Conservation (phyloP, 1,140 invertebrate genomes). For the Mesaphorura yosii region DNA sequence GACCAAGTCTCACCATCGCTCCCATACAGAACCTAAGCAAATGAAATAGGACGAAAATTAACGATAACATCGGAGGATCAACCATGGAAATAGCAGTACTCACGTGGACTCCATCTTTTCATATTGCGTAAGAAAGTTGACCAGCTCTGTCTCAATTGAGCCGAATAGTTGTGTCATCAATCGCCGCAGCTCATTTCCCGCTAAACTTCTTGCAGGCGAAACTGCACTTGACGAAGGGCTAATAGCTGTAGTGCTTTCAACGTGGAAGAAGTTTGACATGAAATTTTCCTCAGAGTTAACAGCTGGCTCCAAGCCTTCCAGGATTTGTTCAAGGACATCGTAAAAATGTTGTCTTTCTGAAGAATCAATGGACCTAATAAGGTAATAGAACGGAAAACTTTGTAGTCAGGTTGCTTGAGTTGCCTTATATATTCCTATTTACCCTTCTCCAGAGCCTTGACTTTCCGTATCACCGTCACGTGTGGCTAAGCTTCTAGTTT, state of each 20-base stretch:
- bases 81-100: neutral
- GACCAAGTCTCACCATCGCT: slow-evolving; percentile 72
- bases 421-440: neutral
- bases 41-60: slow-evolving; percentile 17
- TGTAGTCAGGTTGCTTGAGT: too few relatives aligned
- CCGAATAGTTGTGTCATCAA: slow-evolving; percentile 82
- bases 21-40: slow-evolving; percentile 82
- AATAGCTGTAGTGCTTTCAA: slow-evolving; percentile 47
- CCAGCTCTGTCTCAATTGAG: slow-evolving; percentile 70
- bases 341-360: slow-evolving; percentile 51
- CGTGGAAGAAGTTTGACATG: slow-evolving; percentile 83
- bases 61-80: slow-evolving; percentile 3
- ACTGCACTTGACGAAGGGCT: slow-evolving; percentile 36
- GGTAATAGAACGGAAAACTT: neutral
- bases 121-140: slow-evolving; percentile 68
- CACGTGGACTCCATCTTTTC: slow-evolving; percentile 81
- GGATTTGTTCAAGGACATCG: slow-evolving; percentile 61
- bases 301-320: slow-evolving; percentile 79
- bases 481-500: slow-evolving; percentile 28
- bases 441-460: slow-evolving; percentile 31
- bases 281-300: slow-evolving; percentile 92
- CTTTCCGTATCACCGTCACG: slow-evolving; percentile 30
- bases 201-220: slow-evolving; percentile 24
- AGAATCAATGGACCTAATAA: slow-evolving; percentile 37
- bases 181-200: slow-evolving; percentile 53